A percentile compares a stretch with the other conserved stretches of the same genome.
These are phyloP conservation scores for Falco novaeseelandiae DNA, from an alignment of 2,797 vertebrate species.

Conservation along the genomic window DNA sequence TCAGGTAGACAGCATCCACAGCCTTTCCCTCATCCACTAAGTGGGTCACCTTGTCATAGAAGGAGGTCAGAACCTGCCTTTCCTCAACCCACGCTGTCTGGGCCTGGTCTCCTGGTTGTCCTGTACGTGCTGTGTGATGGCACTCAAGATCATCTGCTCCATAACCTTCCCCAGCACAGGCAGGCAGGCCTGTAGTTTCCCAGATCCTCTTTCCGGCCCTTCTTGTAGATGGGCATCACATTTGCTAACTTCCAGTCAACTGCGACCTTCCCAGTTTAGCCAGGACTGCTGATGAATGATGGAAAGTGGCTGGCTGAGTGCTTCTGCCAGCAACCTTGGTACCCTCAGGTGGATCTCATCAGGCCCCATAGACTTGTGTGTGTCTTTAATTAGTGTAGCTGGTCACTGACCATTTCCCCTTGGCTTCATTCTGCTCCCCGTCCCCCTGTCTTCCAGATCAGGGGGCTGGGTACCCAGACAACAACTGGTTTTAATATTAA, in stretches of 20 bases:
- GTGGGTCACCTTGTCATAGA: background rate
- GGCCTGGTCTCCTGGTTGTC: background rate
- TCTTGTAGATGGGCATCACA: background rate
- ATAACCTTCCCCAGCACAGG: background rate
- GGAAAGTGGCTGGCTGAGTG: background rate
- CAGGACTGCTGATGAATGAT: background rate
- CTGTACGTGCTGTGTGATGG: background rate
- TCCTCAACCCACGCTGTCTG: background rate
- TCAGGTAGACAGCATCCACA: background rate
- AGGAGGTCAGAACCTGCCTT: background rate
- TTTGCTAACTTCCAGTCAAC: background rate
- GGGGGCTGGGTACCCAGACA: too few species aligned
- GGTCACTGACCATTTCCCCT: too few species aligned
- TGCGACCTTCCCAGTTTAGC: background rate
- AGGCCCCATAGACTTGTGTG: too few species aligned
- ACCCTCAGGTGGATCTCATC: background rate
- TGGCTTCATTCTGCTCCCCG: too few species aligned
- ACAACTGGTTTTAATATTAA: too few species aligned
- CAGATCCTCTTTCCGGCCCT: background rate
- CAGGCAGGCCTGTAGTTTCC: background rate
- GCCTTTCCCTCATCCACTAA: background rate
- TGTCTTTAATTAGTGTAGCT: too few species aligned
- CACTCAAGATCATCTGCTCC: background rate
- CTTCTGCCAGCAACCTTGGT: background rate
- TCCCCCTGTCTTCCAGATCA: too few species aligned